Conservation (phyloP, 1,140 invertebrate species). For the Babylonia areolata region DNA sequence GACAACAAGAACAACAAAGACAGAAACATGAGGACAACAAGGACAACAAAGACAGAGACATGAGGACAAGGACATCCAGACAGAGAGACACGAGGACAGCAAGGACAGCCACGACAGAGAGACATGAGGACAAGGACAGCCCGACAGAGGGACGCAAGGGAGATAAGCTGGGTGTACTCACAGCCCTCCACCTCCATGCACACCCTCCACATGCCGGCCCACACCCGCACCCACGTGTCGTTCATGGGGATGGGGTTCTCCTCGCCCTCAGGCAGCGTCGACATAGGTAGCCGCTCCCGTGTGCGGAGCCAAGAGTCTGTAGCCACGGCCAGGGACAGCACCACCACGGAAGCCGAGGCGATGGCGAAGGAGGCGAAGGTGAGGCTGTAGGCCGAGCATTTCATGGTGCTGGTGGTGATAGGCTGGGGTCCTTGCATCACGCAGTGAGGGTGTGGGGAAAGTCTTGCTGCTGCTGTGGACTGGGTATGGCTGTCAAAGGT, state of each 20-base stretch:
- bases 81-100: too few relatives aligned
- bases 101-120: too few relatives aligned
- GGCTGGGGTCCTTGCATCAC: constrained; percentile 47
- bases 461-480: too few relatives aligned
- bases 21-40: too few relatives aligned
- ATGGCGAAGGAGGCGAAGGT: constrained; percentile 57
- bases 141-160: too few relatives aligned
- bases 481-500: too few relatives aligned
- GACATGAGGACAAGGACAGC: too few relatives aligned
- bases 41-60: too few relatives aligned
- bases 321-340: constrained; percentile 59
- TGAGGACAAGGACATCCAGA: too few relatives aligned
- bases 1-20: too few relatives aligned
- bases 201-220: constrained; percentile 50
- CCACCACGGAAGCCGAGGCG: constrained; percentile 53
- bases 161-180: constrained; percentile 20
- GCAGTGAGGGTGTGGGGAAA: background rate
- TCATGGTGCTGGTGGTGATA: constrained; percentile 28
- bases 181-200: constrained; percentile 45
- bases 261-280: background rate
- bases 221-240: constrained; percentile 36
- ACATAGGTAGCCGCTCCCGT: constrained; percentile 47
- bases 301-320: constrained; percentile 69
- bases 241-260: background rate
- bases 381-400: constrained; percentile 50